These are phyloP conservation scores for Nomia melanderi DNA, from an alignment of 1,140 invertebrate genomes.

Conservation along the genomic window DNA sequence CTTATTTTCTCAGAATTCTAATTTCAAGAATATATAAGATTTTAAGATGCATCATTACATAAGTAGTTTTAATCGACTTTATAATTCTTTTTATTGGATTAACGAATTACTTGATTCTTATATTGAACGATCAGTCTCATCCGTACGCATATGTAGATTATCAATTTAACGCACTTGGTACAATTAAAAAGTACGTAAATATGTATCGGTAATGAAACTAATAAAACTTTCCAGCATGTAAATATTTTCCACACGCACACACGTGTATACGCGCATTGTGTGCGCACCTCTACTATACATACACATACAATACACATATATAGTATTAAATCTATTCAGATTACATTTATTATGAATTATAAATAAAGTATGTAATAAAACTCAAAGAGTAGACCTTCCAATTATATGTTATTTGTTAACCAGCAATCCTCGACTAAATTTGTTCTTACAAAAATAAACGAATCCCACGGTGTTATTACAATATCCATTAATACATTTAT, in stretches of 20 bases:
- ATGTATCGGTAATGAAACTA: background rate
- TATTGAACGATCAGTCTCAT: background rate
- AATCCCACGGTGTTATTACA: background rate
- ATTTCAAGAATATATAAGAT: background rate
- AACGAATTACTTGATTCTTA: conserved; percentile 3
- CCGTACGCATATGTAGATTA: conserved; percentile 7
- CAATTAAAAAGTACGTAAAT: background rate
- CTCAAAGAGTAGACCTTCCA: background rate
- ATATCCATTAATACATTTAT: background rate
- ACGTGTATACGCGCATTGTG: background rate
- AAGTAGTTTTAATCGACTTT: conserved; percentile 22
- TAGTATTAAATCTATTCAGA: conserved; percentile 11
- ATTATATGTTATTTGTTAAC: background rate
- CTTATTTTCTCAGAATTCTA: conserved; percentile 35
- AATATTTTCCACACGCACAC: background rate
- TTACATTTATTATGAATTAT: conserved; percentile 17
- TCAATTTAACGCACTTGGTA: background rate
- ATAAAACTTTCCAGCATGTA: conserved; percentile 9
- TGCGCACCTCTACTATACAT: too few species aligned
- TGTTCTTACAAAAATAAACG: background rate
- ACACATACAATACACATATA: background rate
- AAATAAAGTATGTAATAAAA: background rate
- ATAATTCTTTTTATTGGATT: background rate
- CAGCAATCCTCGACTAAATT: conserved; percentile 15
- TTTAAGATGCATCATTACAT: background rate